phyloP scores from a whole-genome alignment of 2,113 vertebrate genomes.

The Cochlearius cochlearius region DNA sequence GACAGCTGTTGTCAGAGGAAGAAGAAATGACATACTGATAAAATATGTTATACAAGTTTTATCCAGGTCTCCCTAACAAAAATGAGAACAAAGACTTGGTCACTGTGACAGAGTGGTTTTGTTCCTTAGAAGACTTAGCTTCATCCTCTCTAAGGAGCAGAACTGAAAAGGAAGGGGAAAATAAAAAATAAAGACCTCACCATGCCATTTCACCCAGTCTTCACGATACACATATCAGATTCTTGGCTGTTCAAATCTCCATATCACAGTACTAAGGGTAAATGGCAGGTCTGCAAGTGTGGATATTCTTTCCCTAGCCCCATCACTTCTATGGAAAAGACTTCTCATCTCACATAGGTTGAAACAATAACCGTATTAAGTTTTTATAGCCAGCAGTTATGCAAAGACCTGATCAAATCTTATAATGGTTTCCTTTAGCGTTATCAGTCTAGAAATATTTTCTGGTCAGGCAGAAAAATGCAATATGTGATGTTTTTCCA shows the following conservation, averaged over 20 bases:
- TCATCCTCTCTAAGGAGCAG: background rate
- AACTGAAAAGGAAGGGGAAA: background rate
- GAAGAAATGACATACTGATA: background rate
- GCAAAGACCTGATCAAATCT: background rate
- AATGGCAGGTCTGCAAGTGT: background rate
- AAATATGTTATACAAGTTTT: background rate
- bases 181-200: too few species aligned
- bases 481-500: background rate
- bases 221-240: background rate
- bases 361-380: background rate
- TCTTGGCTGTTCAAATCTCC: background rate
- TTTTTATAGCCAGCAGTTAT: background rate
- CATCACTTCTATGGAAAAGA: background rate
- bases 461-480: background rate
- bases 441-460: background rate
- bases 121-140: background rate
- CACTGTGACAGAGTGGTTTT: background rate
- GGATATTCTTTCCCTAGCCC: background rate
- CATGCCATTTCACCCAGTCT: background rate
- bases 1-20: background rate
- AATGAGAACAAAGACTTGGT: background rate
- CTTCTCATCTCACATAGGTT: background rate
- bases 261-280: background rate
- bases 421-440: background rate
- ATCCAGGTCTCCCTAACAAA: background rate